Percentiles rank a stretch among this genome's conserved stretches.
Evolutionary conservation across 2,888 invertebrate species (phyloP).

Genomic region (Drosophila melanosoma): DNA sequence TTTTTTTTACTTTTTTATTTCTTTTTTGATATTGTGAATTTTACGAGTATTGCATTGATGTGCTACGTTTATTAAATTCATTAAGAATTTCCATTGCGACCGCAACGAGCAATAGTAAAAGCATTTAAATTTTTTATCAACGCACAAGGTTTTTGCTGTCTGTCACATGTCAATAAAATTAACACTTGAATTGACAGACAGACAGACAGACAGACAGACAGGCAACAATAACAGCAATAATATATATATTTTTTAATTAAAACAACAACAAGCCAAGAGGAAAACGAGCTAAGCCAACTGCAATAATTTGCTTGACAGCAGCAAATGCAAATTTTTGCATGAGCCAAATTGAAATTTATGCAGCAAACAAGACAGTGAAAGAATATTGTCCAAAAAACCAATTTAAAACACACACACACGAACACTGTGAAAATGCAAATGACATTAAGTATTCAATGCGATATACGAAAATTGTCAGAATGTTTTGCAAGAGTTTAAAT

Average conservation of each 20-base stretch:
- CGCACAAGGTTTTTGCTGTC: conserved; percentile 69
- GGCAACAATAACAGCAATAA: conserved; percentile 37
- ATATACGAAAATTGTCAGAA: conserved; percentile 21
- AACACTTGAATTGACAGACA: conserved; percentile 67
- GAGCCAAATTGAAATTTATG: conserved; percentile 74
- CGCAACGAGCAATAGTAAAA: conserved; percentile 41
- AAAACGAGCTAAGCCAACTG: conserved; percentile 55
- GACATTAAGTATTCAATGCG: conserved; percentile 61
- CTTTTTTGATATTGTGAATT: conserved; percentile 31
- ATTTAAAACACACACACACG: conserved; percentile 21
- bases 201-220: conserved; percentile 10
- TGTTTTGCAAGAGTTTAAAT: conserved; percentile 13
- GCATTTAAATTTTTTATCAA: conserved; percentile 63
- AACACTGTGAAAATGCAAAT: conserved; percentile 64
- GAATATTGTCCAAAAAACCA: conserved; percentile 16
- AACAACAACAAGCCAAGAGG: conserved; percentile 57
- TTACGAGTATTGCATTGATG: conserved; percentile 51
- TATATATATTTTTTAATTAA: conserved; percentile 68
- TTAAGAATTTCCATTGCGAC: conserved; percentile 67
- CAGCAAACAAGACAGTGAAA: conserved; percentile 8
- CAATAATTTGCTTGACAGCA: conserved; percentile 76
- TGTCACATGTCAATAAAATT: conserved; percentile 80
- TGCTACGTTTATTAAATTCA: conserved; percentile 68
- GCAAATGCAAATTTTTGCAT: conserved; percentile 70
- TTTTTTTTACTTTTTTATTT: conserved; percentile 20